Evolutionary conservation across 2,797 vertebrate species (phyloP), one percentile per base, ranked within the genome.

Genomic region (Eleutherodactylus coqui): DNA sequence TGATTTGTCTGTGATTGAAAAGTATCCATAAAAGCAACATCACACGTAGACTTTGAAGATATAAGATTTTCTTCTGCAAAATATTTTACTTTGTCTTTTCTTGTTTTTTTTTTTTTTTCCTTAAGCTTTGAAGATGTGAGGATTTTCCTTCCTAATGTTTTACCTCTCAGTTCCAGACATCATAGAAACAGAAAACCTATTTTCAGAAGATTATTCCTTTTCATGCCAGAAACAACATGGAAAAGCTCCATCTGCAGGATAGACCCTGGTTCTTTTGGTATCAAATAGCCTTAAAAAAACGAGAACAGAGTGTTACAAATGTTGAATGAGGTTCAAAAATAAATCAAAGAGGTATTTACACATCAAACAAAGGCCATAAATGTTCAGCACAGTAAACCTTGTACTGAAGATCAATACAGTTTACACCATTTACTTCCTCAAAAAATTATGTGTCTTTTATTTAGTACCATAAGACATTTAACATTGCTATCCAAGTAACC

Each of bases 331-430:
- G 90, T 86, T 77, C 81, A 83, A 85, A 89, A 91, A 92, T 88
- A 88, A 93, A 92, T 93, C 90, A 92, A 90, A 90, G 53, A 88
- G 55, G 73, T 90, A 91, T 91, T 94, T 92, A 91, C 88, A 88
- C 86, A 92, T 91, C 91, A 92, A 93, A 90, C 92, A 92, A 91
- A 83, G 83, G 85, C 70, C 88, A 82, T 70, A 90, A 85, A 90
- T 87, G 82, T 87, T 90, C 87, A 89, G 43, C 91, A 89, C 85
- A 88, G 88, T 90, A 90, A 92, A 89, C 21, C 29, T 81, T 88
- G 92, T 88, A 88, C 70, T 88, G 88, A 69, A 89, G 88, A 95
- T 95, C 94, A 92, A 94, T 95, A 93, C 53, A 0, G 0, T 92
- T 93, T 93, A 93, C 47, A 91, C 88, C 87, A 89, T 86, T 92